A percentile compares a stretch with the other conserved stretches of the same genome.
Conservation (phyloP, 2,888 invertebrate species). For the Parapristionchus giblindavisi region DNA sequence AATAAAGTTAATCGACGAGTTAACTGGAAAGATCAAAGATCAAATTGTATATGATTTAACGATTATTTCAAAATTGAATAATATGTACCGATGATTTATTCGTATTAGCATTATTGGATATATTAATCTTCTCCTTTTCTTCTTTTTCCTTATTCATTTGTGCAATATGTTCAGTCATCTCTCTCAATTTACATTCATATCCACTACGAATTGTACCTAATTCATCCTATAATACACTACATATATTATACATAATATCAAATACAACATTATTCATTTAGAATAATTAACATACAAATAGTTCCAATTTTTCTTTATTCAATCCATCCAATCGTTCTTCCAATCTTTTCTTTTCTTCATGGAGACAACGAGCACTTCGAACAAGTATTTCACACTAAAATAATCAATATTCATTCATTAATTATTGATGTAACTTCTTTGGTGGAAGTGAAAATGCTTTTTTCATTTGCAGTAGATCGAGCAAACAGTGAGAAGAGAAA, state of each 20-base stretch:
- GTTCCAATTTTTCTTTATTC: conserved; percentile 7
- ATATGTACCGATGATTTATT: too few species aligned
- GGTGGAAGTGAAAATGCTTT: too few species aligned
- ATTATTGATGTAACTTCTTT: background rate
- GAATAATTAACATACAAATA: conserved; percentile 9
- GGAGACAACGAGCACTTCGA: conserved; percentile 21
- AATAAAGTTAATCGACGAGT: conserved; percentile 33
- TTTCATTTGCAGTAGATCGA: too few species aligned
- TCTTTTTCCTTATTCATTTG: conserved; percentile 79
- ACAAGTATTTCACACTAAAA: conserved; percentile 25
- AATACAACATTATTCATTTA: background rate
- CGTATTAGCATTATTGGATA: conserved; percentile 23
- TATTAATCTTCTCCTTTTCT: conserved; percentile 35
- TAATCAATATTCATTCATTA: background rate
- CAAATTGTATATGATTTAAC: background rate
- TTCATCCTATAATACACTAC: conserved; percentile 75
- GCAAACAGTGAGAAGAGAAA: background rate
- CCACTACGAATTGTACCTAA: conserved; percentile 76
- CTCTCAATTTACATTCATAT: conserved; percentile 80
- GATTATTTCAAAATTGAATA: background rate
- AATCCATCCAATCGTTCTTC: conserved; percentile 15
- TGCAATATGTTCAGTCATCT: conserved; percentile 82
- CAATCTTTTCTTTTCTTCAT: conserved; percentile 9
- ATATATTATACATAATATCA: background rate
- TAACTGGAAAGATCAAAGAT: conserved; percentile 10